Conservation (phyloP, 2,797 vertebrate species). For the Diceros bicornis region DNA sequence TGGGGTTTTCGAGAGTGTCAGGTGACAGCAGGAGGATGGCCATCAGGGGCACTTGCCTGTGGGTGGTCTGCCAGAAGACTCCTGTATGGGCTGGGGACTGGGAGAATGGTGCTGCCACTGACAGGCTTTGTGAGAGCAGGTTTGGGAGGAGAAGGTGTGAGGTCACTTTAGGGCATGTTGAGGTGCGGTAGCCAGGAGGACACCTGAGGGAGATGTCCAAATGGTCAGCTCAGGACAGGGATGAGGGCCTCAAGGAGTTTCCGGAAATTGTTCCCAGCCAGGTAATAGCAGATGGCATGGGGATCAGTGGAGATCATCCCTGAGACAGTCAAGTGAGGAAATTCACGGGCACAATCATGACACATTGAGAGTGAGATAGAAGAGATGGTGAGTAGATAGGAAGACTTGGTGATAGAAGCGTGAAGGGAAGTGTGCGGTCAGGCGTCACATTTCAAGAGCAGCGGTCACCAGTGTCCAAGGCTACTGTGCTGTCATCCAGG, state of each 20-base stretch:
- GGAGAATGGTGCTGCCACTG: background rate
- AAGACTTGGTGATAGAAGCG: background rate
- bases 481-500: background rate
- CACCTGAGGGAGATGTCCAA: background rate
- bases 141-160: conserved; percentile 27
- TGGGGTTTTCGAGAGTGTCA: background rate
- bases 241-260: background rate
- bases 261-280: conserved; percentile 1
- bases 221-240: background rate
- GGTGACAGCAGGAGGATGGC: background rate
- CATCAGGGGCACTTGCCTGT: background rate
- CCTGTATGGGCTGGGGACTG: background rate
- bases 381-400: conserved; percentile 34
- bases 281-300: background rate
- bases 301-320: background rate
- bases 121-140: background rate
- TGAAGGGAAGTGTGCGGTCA: conserved; percentile 17
- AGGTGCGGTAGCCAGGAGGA: background rate
- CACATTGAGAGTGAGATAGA: background rate
- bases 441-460: conserved; percentile 21
- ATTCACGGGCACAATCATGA: background rate
- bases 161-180: background rate
- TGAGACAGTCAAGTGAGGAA: background rate
- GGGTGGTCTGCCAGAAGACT: background rate
- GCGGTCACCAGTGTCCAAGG: background rate